A percentile compares a stretch with the other conserved stretches of the same genome.
These are phyloP conservation scores for Phalera bucephala DNA, from an alignment of 2,888 invertebrate genomes.

Conservation along the genomic window DNA sequence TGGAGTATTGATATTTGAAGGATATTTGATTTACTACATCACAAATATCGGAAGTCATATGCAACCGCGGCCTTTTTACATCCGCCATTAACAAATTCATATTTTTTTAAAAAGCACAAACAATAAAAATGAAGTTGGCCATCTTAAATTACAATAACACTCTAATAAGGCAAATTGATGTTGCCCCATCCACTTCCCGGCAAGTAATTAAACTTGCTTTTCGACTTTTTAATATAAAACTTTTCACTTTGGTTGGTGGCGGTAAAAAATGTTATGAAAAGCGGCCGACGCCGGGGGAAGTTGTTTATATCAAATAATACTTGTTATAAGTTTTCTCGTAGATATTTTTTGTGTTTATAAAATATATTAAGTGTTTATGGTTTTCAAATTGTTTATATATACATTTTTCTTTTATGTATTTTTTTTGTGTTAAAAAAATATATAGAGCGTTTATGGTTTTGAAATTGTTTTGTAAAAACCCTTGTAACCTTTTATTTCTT, in stretches of 20 bases:
- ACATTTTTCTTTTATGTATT: too few relatives aligned
- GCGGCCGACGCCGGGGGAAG: constrained; percentile 4
- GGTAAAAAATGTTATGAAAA: constrained; percentile 36
- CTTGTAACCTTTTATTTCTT: too few relatives aligned
- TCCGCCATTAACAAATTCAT: constrained; percentile 1
- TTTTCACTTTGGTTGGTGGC: constrained; percentile 50
- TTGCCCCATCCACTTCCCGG: constrained; percentile 39
- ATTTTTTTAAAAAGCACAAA: constrained; percentile 5
- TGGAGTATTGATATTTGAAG: too few relatives aligned
- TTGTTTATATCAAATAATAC: constrained; percentile 33
- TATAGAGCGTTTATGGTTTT: too few relatives aligned
- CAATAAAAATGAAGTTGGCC: constrained; percentile 22
- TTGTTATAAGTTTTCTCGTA: constrained; percentile 19
- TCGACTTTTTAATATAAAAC: constrained; percentile 70
- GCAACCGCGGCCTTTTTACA: background rate
- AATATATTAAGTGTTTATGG: too few relatives aligned
- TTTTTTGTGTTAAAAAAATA: too few relatives aligned
- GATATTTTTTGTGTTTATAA: too few relatives aligned
- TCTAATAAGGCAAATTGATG: constrained; percentile 61
- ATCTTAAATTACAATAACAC: constrained; percentile 54
- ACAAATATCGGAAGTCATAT: background rate
- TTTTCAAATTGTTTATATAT: too few relatives aligned
- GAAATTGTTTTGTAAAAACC: too few relatives aligned
- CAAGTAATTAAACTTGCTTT: constrained; percentile 74
- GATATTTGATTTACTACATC: too few relatives aligned